Evolutionary conservation across 2,113 vertebrate genomes (phyloP), one percentile per base, ranked within the genome.

Genomic region (Dipodomys ordii): DNA sequence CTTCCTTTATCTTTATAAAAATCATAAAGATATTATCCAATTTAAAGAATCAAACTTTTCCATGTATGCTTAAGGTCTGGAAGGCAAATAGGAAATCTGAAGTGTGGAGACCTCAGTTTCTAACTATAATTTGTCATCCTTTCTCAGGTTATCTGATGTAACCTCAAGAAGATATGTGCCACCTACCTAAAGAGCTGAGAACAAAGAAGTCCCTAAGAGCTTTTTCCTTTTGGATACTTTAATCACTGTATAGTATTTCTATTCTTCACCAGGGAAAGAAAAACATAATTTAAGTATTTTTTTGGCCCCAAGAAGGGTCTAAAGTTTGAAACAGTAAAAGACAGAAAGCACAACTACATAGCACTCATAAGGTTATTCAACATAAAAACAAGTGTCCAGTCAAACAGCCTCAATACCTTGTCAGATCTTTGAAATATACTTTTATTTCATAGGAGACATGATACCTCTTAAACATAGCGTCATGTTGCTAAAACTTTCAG

Each of bases 361-460:
- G 46, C 11, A 27, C 73, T 81, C 13, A 8, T n/a, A 32, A 68
- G 65, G 30, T 20, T 93, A 69, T 62, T 73, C 20, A 9, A 74
- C 32, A 30, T 16, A 83, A 68, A 53, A 8, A 46, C 16, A 82
- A 80, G 30, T 44, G 74, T 71, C n/a, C n/a, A 64, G 39, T 13
- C 9, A 79, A 19, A 64, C 27, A 88, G 82, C 62, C 44, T 10
- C 53, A 81, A 65, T 67, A 19, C 64, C 96, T 87, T 35, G 7
- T 83, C 30, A 87, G 10, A 7, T 81, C 74, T 95, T 90, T 87
- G 25, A 71, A 88, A 77, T 85, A 62, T 72, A 95, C 80, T 73
- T 92, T 53, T 32, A 76, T 39, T 74, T 39, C 72, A 22, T 92
- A 13, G 13, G 83, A 92, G 74, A 89, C 62, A 82, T 15, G 49